phyloP scores from a whole-genome alignment of 1,140 invertebrate genomes.

The Coptotermes formosanus region DNA sequence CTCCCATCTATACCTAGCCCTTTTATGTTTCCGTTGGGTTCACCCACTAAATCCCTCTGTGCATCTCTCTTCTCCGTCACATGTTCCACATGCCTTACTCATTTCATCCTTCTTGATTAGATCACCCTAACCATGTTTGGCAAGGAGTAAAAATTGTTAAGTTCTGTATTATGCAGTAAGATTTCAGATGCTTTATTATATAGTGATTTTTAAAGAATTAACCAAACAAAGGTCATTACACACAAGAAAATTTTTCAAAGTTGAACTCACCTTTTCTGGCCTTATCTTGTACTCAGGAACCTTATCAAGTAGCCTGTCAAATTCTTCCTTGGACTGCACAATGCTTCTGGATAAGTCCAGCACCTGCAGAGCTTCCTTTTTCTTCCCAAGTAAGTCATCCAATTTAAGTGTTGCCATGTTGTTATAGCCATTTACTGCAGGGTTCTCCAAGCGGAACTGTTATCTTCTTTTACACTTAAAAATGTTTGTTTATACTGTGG shows the following conservation, averaged over 20 bases:
- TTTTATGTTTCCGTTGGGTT: no score
- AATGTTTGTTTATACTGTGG: not conserved
- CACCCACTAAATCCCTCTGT: no score
- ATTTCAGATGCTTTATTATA: no score
- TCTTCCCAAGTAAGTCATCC: constrained; percentile 78
- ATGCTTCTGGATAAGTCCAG: constrained; percentile 78
- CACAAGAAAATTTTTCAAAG: not conserved
- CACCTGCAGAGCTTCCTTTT: constrained; percentile 78
- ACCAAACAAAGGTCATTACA: not conserved
- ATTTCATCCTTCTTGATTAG: no score
- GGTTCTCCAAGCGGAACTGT: not conserved
- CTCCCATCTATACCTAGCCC: no score
- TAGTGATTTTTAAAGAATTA: not conserved
- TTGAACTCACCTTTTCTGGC: constrained; percentile 69
- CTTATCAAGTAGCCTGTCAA: constrained; percentile 75
- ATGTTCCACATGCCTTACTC: no score
- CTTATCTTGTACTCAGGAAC: constrained; percentile 88
- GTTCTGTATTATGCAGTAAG: no score
- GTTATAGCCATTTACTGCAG: not conserved
- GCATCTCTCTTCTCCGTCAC: no score
- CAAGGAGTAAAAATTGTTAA: no score
- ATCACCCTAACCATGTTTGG: no score
- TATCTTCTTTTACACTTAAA: not conserved
- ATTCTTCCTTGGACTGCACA: constrained; percentile 74
- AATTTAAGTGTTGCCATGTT: constrained; percentile 51